These are phyloP conservation scores for Haliclystus octoradiatus DNA, from an alignment of 30 jellyfish, hydroid and myxozoan genomes.

Conservation along the genomic window DNA sequence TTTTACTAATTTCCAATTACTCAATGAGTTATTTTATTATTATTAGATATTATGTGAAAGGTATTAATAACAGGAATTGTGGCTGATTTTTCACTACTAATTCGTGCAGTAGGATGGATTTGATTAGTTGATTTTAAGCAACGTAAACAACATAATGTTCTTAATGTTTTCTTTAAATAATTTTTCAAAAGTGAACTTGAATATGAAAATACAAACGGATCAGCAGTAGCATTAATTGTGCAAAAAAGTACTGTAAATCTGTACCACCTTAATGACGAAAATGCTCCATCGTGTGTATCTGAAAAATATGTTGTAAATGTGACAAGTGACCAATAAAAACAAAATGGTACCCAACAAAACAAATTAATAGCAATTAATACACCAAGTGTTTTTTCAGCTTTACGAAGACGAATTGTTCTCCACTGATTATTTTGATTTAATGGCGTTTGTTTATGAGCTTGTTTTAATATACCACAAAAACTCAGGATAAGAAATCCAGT, in stretches of 20 bases:
- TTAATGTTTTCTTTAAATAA: background rate
- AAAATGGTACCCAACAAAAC: constrained; percentile 77
- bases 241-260: constrained; percentile 62
- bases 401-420: constrained; percentile 40
- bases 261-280: constrained; percentile 45
- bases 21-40: no score
- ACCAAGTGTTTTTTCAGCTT: constrained; percentile 78
- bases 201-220: constrained; percentile 42
- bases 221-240: constrained; percentile 53
- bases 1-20: no score
- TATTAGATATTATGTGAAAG: no score
- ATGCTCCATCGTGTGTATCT: constrained; percentile 30
- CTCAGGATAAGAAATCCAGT: constrained; percentile 44
- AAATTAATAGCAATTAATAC: constrained; percentile 40
- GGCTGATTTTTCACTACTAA: no score
- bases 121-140: background rate
- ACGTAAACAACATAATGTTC: background rate
- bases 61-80: no score
- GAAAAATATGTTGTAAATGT: constrained; percentile 38
- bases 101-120: background rate
- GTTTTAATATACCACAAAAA: constrained; percentile 50
- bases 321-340: constrained; percentile 44
- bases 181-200: background rate
- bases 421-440: constrained; percentile 10
- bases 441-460: constrained; percentile 25